A percentile compares a stretch with the other conserved stretches of the same genome.
Conservation (phyloP, 2,888 invertebrate species). For the Eupithecia subfuscata region DNA sequence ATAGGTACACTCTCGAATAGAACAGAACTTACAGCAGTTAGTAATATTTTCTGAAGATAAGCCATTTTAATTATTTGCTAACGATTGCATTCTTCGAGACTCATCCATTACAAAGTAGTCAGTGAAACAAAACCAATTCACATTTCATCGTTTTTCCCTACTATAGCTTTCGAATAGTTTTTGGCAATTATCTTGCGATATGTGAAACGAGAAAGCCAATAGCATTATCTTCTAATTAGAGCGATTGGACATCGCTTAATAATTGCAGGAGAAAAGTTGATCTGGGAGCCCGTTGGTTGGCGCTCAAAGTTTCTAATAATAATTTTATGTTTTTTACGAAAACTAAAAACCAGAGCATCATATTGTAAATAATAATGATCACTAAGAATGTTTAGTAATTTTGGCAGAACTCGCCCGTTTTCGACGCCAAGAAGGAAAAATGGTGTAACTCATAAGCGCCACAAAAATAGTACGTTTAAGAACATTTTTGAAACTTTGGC, state of each 20-base stretch:
- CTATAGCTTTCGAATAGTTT: constrained; percentile 42
- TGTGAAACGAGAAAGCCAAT: constrained; percentile 27
- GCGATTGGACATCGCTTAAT: constrained; percentile 14
- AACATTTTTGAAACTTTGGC: too few species aligned
- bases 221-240: not conserved
- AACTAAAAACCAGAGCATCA: too few species aligned
- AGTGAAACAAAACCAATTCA: constrained; percentile 7
- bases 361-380: too few species aligned
- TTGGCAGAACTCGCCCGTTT: not conserved
- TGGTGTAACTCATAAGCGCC: not conserved
- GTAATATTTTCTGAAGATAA: not conserved
- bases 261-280: constrained; percentile 21
- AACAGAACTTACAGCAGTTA: not conserved
- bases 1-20: too few species aligned
- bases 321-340: too few species aligned
- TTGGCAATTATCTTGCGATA: constrained; percentile 37
- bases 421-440: not conserved
- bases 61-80: not conserved
- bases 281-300: not conserved
- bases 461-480: not conserved
- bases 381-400: not conserved
- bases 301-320: not conserved
- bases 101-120: constrained; percentile 3
- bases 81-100: not conserved
- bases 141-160: constrained; percentile 24